phyloP scores from a whole-genome alignment of 2,113 vertebrate genomes.

The Cebidichthys violaceus region DNA sequence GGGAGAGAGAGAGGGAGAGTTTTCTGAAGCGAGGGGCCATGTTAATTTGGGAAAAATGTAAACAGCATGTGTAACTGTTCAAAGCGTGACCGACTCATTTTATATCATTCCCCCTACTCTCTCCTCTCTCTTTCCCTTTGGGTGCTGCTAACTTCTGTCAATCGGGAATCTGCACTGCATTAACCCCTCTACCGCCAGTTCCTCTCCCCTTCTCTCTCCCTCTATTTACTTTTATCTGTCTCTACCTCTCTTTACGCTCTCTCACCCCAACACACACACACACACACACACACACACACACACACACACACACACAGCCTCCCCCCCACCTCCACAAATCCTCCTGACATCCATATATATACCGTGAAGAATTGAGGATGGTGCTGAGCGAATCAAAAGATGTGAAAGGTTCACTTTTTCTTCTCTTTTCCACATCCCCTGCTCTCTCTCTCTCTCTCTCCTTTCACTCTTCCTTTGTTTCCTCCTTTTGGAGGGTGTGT shows the following conservation, averaged over 20 bases:
- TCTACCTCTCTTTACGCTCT: conserved; percentile 47
- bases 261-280: conserved; percentile 22
- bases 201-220: conserved; percentile 56
- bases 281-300: conserved; percentile 22
- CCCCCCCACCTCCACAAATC: conserved; percentile 29
- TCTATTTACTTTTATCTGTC: conserved; percentile 69
- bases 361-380: conserved; percentile 69
- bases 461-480: conserved; percentile 49
- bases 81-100: conserved; percentile 90
- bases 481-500: conserved; percentile 45
- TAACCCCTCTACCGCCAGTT: conserved; percentile 80
- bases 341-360: conserved; percentile 64
- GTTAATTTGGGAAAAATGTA: conserved; percentile 91
- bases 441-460: conserved; percentile 33
- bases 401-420: conserved; percentile 65
- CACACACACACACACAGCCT: background rate
- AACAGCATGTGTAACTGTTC: conserved; percentile 91
- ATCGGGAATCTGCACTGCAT: conserved; percentile 84
- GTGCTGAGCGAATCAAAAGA: conserved; percentile 67
- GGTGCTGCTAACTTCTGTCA: conserved; percentile 82
- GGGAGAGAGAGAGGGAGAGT: conserved; percentile 71
- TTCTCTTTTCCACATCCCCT: conserved; percentile 34
- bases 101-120: conserved; percentile 84
- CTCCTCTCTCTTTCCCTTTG: conserved; percentile 75
- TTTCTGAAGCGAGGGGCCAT: conserved; percentile 86